Percentiles rank a stretch among this genome's conserved stretches.
These are phyloP conservation scores for Lasioglossum vierecki DNA, from an alignment of 2,888 invertebrate genomes.

Conservation along the genomic window DNA sequence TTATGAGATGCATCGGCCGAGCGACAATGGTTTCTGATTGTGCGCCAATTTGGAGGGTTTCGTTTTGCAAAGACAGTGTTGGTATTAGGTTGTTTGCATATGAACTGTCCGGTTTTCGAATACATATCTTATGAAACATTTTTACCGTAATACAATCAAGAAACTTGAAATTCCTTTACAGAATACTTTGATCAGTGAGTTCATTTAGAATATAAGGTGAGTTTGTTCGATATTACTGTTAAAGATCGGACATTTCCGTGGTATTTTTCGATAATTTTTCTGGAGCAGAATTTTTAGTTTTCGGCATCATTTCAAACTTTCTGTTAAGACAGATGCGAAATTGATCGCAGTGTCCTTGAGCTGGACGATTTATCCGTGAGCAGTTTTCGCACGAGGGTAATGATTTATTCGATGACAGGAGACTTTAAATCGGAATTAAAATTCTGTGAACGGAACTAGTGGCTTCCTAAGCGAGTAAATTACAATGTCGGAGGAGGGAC, in stretches of 20 bases:
- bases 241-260: no score
- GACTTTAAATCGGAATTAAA: slow-evolving; percentile 48
- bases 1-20: slow-evolving; percentile 18
- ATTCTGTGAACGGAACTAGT: slow-evolving; percentile 41
- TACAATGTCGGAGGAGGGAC: slow-evolving; percentile 41
- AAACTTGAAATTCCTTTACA: no score
- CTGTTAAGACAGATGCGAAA: background rate
- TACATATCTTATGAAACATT: no score
- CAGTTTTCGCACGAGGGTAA: background rate
- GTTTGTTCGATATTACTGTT: no score
- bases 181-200: no score
- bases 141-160: no score
- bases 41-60: background rate
- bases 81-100: no score
- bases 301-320: no score
- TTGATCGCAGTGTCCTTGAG: background rate
- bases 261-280: background rate
- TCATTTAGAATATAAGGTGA: no score
- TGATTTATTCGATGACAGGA: slow-evolving; percentile 13
- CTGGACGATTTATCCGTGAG: background rate
- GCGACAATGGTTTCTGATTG: slow-evolving; percentile 23
- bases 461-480: slow-evolving; percentile 56
- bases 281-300: no score
- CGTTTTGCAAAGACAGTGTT: background rate
- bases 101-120: no score